Base-by-base conservation (phyloP, 2,113 vertebrate genomes). In the Pelmatolapia mariae region DNA sequence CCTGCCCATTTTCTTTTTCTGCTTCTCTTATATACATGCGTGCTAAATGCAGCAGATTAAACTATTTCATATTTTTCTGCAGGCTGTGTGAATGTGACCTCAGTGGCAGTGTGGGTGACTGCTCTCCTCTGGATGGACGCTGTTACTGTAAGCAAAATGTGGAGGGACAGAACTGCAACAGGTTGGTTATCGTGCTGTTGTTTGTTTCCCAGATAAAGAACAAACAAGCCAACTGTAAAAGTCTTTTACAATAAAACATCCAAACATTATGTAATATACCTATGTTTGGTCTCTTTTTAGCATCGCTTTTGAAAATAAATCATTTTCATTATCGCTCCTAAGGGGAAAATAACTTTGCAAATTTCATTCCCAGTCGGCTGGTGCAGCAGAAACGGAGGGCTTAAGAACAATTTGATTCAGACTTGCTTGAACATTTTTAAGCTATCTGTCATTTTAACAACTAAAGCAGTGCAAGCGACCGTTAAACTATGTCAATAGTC, bases 161-260 rank as follows among this genome's bases (percentile, higher is more conserved):
- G 87, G 98, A 99, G 92, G 98, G 98, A 11, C 92, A 95, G 13
- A 54, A 94, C 80, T 99, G 98, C 88, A 96, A 97, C 96, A 98
- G 97, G 98, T 99, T 50, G 18, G 91, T 83, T 63, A 66, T 13
- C 88, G 8, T n/a, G 10, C 19, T 38, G 13, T 5, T 29, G 24
- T 43, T 80, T 26, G 40, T 8, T 7, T 80, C 43, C 68, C 7
- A 2, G 22, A 40, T 8, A 76, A 43, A 79, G 22, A 7, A 3
- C 52, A 59, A 8, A 7, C 7, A 16, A 26, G 54, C 29, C 9
- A 43, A 56, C 2, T 78, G 43, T 78, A 18, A 78, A 78, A 2
- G 26, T 50, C 16, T 78, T 50, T 50, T n/a, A 31, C 73, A 52
- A 31, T 52, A 3, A 78, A 78, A 8, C 1, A 31, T 76, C 15